A percentile compares a stretch with the other conserved stretches of the same genome.
These are phyloP conservation scores for Etia nguti DNA, from an alignment of 2,113 vertebrate species.

Conservation along the genomic window DNA sequence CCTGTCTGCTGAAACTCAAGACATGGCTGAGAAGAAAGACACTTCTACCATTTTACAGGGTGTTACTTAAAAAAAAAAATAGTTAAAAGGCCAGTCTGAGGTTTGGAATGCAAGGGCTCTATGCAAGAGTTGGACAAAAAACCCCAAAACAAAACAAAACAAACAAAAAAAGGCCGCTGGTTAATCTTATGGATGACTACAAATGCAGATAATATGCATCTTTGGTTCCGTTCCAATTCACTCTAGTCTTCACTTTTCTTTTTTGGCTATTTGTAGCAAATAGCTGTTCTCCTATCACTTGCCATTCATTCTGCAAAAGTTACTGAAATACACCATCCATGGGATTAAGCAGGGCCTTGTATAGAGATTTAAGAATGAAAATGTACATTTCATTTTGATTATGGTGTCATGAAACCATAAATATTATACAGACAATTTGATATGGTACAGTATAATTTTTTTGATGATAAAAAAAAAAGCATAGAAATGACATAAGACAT, in stretches of 20 bases:
- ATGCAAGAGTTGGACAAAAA: not conserved
- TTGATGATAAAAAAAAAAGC: not conserved
- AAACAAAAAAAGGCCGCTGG: slow-evolving; percentile 17
- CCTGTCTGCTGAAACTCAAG: not conserved
- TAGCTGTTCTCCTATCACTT: slow-evolving; percentile 37
- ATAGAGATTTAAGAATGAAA: slow-evolving; percentile 14
- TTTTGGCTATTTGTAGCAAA: slow-evolving; percentile 18
- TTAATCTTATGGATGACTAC: slow-evolving; percentile 55
- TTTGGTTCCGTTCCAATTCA: slow-evolving; percentile 72
- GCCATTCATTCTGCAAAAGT: slow-evolving; percentile 3
- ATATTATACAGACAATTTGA: slow-evolving; percentile 26
- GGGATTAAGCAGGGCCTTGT: slow-evolving; percentile 44
- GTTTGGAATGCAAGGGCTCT: slow-evolving; percentile 63
- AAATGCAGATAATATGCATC: slow-evolving; percentile 55
- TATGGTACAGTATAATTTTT: slow-evolving; percentile 37
- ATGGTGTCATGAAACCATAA: not conserved
- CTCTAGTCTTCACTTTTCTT: slow-evolving; percentile 57
- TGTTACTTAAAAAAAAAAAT: not conserved
- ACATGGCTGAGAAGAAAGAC: not conserved
- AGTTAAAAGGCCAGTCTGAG: slow-evolving; percentile 18
- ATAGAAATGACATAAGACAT: slow-evolving; percentile 20
- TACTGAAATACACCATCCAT: slow-evolving; percentile 23
- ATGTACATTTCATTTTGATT: not conserved
- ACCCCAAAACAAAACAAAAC: not conserved
- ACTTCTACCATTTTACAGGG: not conserved